These are phyloP conservation scores for Colius striatus DNA, from an alignment of 2,113 vertebrate species.

Conservation along the genomic window DNA sequence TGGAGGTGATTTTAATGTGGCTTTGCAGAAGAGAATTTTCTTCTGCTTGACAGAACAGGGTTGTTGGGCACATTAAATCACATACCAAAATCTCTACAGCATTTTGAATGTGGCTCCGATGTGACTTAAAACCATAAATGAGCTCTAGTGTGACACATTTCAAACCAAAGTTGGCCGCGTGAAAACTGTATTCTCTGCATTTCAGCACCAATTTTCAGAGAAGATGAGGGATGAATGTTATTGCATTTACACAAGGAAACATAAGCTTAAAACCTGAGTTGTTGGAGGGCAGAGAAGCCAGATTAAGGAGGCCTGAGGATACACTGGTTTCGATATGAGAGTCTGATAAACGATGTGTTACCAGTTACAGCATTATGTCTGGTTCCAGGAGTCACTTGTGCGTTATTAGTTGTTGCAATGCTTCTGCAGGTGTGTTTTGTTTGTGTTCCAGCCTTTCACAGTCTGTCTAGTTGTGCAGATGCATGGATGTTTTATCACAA, in stretches of 20 bases:
- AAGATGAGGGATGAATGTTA: background rate
- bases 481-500: conserved; percentile 49
- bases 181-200: background rate
- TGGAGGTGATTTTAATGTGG: conserved; percentile 25
- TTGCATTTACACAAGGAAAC: background rate
- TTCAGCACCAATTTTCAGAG: background rate
- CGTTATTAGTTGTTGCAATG: conserved; percentile 39
- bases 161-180: conserved; percentile 25
- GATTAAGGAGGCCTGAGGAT: conserved; percentile 26
- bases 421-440: conserved; percentile 68
- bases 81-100: conserved; percentile 25
- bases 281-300: background rate
- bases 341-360: background rate
- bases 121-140: conserved; percentile 53
- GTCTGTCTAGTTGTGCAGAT: conserved; percentile 50
- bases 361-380: conserved; percentile 31
- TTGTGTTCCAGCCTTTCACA: conserved; percentile 62
- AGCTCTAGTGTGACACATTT: conserved; percentile 30
- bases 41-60: conserved; percentile 26
- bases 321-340: background rate
- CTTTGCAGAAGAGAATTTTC: conserved; percentile 26
- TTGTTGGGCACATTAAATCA: background rate
- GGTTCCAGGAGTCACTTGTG: conserved; percentile 18
- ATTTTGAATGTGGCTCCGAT: conserved; percentile 56
- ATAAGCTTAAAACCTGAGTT: background rate